Evolutionary conservation across 2,888 invertebrate species (phyloP).

Genomic region (Ernsta delagoae): DNA sequence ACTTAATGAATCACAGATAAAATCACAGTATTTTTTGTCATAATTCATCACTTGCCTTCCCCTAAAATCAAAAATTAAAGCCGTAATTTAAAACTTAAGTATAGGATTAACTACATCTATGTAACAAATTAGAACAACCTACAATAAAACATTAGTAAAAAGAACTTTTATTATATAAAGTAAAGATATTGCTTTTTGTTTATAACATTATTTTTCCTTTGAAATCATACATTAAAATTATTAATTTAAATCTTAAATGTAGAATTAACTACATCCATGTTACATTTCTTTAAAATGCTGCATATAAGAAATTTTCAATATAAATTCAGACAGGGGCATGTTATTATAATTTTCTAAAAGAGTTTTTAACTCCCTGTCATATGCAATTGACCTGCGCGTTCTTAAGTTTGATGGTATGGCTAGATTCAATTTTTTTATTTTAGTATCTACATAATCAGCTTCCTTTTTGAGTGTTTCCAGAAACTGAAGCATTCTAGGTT

Average conservation of each 20-base stretch:
- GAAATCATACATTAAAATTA: conserved; percentile 4
- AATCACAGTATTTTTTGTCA: conserved; percentile 4
- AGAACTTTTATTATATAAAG: conserved; percentile 4
- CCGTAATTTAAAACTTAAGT: conserved; percentile 4
- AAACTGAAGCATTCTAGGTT: conserved; percentile 3
- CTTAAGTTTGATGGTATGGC: conserved; percentile 3
- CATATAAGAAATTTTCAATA: conserved; percentile 4
- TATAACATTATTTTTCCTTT: conserved; percentile 2
- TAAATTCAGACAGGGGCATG: conserved; percentile 4
- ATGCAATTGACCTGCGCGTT: conserved; percentile 4
- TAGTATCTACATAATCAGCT: conserved; percentile 3
- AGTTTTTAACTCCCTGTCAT: conserved; percentile 4
- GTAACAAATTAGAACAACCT: conserved; percentile 4
- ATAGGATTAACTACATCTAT: conserved; percentile 4
- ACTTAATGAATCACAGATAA: conserved; percentile 4
- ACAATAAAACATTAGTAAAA: conserved; percentile 4
- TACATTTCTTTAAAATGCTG: conserved; percentile 4
- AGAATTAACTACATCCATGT: conserved; percentile 4
- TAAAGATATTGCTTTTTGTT: conserved; percentile 4
- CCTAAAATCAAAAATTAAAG: conserved; percentile 4
- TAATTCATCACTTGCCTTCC: conserved; percentile 4
- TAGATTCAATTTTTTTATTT: conserved; percentile 3
- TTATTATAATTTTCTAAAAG: conserved; percentile 4
- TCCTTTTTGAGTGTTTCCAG: conserved; percentile 2
- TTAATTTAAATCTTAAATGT: conserved; percentile 4